phyloP scores from a whole-genome alignment of 1,140 invertebrate genomes.

The Akabosia matsudoensis region DNA sequence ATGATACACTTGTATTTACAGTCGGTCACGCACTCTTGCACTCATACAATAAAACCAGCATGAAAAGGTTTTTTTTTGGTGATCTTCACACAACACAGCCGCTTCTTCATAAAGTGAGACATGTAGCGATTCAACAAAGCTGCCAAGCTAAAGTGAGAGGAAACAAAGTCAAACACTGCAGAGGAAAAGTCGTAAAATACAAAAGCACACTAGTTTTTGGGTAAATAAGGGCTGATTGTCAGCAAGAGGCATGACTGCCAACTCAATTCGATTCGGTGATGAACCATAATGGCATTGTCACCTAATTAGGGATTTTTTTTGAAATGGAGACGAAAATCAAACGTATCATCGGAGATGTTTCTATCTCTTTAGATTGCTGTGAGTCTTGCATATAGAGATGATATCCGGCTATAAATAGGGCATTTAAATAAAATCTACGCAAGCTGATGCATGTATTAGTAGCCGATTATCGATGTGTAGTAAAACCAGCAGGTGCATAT shows the following conservation, averaged over 20 bases:
- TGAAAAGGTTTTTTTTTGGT: neutral
- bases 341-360: constrained; percentile 21
- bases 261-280: constrained; percentile 32
- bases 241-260: constrained; percentile 22
- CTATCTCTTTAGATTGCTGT: neutral
- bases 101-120: too few species aligned
- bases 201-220: constrained; percentile 19
- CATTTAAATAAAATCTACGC: neutral
- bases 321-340: constrained; percentile 5
- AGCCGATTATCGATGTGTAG: too few species aligned
- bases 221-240: constrained; percentile 31
- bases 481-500: too few species aligned
- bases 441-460: neutral
- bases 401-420: too few species aligned
- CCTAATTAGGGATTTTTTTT: constrained; percentile 29
- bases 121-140: too few species aligned
- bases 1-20: constrained; percentile 10
- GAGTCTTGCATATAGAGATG: neutral
- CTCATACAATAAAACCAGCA: constrained; percentile 7
- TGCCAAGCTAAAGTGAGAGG: neutral
- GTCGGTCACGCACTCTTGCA: constrained; percentile 18
- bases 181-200: constrained; percentile 1
- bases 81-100: too few species aligned
- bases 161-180: neutral
- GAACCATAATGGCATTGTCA: constrained; percentile 27